Evolutionary conservation across 2,797 vertebrate genomes (phyloP), one percentile per base, ranked within the genome.

Genomic region (Anableps anableps): DNA sequence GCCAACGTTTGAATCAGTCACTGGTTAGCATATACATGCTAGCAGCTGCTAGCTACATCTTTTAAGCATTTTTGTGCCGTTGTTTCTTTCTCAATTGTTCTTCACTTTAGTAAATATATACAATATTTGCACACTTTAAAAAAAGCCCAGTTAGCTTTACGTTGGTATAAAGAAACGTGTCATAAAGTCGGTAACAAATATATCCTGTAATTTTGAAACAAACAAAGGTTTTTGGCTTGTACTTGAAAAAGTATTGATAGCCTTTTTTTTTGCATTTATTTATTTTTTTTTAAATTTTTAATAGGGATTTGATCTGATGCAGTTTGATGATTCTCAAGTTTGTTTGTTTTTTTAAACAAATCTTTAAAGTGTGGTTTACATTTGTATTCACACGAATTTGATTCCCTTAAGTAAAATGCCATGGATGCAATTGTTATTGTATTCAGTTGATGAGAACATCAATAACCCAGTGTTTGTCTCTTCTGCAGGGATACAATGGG

Each of bases 401-500:
- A 36, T 31, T 55, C 5, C 14, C 7, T 3, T 10, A 53, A 72
- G 26, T 34, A 11, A 14, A 58, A 34, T 31, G 72, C 13, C 71
- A 45, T 55, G 26, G 31, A 16, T 5, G 7, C 36, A 19, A 38
- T 4, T 29, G 6, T 1, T n/a, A 64, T 2, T 36, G 26, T 29
- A 29, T 29, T n/a, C n/a, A 70, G 1, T n/a, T 14, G 17, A 73
- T 60, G n/a, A 68, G 7, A 75, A 9, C 9, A 26, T 31, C 1
- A 26, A 10, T 4, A 5, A 0, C 3, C 1, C 31, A 3, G 2
- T n/a, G n/a, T n/a, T 77, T 75, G 31, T 38, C 29, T 43, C 8
- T 10, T 2, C 74, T 74, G 51, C 75, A 89, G 80, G 62, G 79
- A 71, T 0, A 68, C 48, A 68, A 98, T 98, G 98, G 98, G 97